Conservation (phyloP, 2,797 vertebrate species). For the Pantherophis vulpinus region DNA sequence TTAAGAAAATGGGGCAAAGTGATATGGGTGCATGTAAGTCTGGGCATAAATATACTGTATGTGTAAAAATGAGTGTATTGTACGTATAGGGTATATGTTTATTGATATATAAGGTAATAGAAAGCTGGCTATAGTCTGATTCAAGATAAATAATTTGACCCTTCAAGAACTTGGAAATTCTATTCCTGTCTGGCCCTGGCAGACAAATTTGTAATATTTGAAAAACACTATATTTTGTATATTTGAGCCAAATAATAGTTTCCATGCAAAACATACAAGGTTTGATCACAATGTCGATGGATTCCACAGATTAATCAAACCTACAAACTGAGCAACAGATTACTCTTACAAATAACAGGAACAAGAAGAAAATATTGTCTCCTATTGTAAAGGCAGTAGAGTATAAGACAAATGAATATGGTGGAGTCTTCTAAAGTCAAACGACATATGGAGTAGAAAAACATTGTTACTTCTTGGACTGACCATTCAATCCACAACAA, state of each 20-base stretch:
- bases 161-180: not conserved
- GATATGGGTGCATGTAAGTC: not conserved
- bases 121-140: accelerated
- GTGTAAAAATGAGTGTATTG: not conserved
- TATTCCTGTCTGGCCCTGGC: not conserved
- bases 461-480: not conserved
- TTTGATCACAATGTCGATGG: not conserved
- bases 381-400: not conserved
- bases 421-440: not conserved
- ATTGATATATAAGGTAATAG: accelerated
- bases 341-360: not conserved
- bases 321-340: accelerated
- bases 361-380: not conserved
- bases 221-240: not conserved
- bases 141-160: not conserved
- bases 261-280: not conserved
- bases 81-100: not conserved
- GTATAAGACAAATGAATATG: not conserved
- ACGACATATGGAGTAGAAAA: not conserved
- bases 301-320: accelerated
- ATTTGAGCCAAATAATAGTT: not conserved
- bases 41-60: not conserved
- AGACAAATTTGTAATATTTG: not conserved
- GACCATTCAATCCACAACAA: not conserved
- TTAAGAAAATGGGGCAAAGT: not conserved